Base-by-base conservation (phyloP, 2,797 vertebrate genomes). In the Xenentodon cancila region DNA sequence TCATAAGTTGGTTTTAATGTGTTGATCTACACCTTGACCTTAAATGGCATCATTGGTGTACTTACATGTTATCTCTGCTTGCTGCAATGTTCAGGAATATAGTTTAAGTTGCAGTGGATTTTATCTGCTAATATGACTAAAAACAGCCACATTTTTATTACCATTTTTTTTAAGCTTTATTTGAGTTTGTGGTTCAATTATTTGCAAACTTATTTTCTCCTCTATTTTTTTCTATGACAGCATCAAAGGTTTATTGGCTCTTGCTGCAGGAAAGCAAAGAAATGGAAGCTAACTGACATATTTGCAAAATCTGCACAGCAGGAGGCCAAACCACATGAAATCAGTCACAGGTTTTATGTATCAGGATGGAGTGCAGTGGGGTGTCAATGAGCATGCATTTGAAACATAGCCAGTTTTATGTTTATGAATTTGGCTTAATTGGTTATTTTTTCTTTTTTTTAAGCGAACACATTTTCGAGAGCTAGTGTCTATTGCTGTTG, bases 341-440 rank as follows among this genome's bases (percentile, higher is more conserved):
- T 81, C 61, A 76, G 67, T 81, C 46, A 56, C n/a, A 49, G 58
- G 59, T 83, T 77, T 87, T 69, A 66, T 73, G 75, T 61, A 52
- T 77, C 55, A 71, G 21, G 55, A 74, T 64, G 65, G 40, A 52
- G 55, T 72, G 11, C 71, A 68, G 80, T 60, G 59, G 70, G 84
- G 73, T 85, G 84, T 85, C 73, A 80, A 37, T 71, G 54, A 70
- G 53, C 60, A 49, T 70, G 73, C 77, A 63, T 77, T 44, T 59
- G 68, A 73, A 55, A 30, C 5, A 47, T 53, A 0, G 71, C 76
- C 81, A 80, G 64, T 12, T 80, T 76, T 67, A 71, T 71, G 56
- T 78, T 84, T 74, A 79, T 84, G 76, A 84, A 83, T 65, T 65
- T 30, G 17, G 70, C 54, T 74, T 57, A 79, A n/a, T n/a, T n/a